Evolutionary conservation across 2,113 vertebrate genomes (phyloP).

Genomic region (Colius striatus): DNA sequence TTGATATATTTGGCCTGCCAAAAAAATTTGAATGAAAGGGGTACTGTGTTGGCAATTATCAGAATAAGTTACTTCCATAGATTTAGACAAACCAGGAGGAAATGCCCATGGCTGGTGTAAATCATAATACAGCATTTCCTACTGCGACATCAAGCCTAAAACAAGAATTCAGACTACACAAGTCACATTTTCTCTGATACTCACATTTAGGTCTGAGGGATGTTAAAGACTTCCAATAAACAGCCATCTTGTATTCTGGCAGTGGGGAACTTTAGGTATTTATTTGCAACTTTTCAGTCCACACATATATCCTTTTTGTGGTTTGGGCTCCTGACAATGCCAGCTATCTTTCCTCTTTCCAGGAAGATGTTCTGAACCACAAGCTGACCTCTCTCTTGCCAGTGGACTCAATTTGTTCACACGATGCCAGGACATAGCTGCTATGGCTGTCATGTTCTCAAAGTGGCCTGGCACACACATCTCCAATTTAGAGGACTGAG

Average conservation of each 20-base stretch:
- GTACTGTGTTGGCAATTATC: neutral
- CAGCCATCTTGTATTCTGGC: neutral
- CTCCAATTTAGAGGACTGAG: neutral
- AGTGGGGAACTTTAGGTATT: neutral
- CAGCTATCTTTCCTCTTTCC: neutral
- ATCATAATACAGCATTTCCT: neutral
- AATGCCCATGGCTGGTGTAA: neutral
- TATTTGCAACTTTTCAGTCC: conserved; percentile 42
- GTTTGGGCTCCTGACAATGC: conserved; percentile 7
- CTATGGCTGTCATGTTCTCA: neutral
- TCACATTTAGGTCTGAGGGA: neutral
- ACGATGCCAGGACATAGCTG: neutral
- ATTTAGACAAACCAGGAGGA: neutral
- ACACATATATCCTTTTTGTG: neutral
- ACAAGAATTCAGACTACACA: neutral
- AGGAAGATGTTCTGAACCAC: neutral
- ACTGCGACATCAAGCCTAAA: neutral
- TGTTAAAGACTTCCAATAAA: neutral
- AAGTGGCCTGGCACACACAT: neutral
- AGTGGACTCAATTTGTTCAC: neutral
- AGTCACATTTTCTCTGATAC: neutral
- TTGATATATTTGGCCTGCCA: neutral
- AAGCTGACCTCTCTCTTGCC: neutral
- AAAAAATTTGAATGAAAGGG: conserved; percentile 12
- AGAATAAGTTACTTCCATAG: neutral